Base-by-base conservation (phyloP, 1,140 invertebrate species). In the Magallana gigas region DNA sequence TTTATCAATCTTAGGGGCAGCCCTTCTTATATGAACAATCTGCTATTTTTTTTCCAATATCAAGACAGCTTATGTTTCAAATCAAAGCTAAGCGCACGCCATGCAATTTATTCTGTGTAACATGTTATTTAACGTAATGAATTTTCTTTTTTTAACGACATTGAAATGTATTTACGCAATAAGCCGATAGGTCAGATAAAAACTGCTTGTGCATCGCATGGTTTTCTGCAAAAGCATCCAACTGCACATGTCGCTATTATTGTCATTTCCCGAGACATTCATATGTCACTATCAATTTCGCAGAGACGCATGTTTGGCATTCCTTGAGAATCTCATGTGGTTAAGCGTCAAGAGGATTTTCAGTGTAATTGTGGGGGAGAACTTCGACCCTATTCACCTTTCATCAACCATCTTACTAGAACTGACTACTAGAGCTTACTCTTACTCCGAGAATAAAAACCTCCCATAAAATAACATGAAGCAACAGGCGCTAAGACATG, bases 341-440 rank as follows among this genome's bases (percentile, higher is more conserved):
- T 76, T 76, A 76, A 36, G 23, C 68, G 23, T 76, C 68, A 76
- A 29, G 68, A 11, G 68, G 23, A 76, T 29, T 76, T 29, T 76
- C 8, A 36, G 68, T 76, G 68, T 76, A 29, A 76, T 76, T 76
- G 68, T 76, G 68, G 68, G 68, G 68, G 68, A 76, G 68, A 76
- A 12, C 23, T 76, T 11, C 11, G 68, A 76, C 68, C 68, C 68
- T 76, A 23, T 71, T 71, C 68, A 76, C 18, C 68, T 36, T 36
- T 29, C 23, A 76, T 36, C 68, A 76, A 29, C 68, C 68, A 76
- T 76, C 68, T 29, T 76, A 18, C 7, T 12, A 76, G 23, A 76
- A 29, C 36, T 76, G 68, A 29, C 18, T 23, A 9, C 23, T 12
- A 29, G 68, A 76, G 14, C 23, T 29, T 76, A 76, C 68, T 76